A percentile compares a stretch with the other conserved stretches of the same genome.
phyloP scores from a whole-genome alignment of 1,140 invertebrate genomes.

The Anoplophora glabripennis region DNA sequence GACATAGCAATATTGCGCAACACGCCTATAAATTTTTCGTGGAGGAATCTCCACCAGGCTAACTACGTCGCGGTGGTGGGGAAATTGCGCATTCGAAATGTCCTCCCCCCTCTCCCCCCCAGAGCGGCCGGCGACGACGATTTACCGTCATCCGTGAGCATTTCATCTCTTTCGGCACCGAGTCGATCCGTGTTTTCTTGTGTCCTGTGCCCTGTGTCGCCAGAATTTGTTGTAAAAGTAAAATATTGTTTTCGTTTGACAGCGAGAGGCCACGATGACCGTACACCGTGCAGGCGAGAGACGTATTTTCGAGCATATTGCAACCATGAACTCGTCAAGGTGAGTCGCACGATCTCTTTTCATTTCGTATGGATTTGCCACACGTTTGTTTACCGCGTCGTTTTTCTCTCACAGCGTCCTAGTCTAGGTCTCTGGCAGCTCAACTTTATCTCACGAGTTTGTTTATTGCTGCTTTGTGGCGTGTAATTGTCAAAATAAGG shows the following conservation, averaged over 20 bases:
- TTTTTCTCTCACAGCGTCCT: no score
- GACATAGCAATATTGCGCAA: conserved; percentile 36
- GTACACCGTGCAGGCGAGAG: not conserved
- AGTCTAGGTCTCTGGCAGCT: no score
- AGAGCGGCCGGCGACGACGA: conserved; percentile 23
- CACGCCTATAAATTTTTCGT: conserved; percentile 36
- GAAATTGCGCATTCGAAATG: conserved; percentile 44
- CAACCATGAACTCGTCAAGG: conserved; percentile 20
- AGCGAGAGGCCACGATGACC: not conserved
- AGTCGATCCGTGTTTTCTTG: no score
- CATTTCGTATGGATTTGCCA: not conserved
- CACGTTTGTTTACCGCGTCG: not conserved
- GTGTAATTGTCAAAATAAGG: no score
- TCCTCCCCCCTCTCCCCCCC: conserved; percentile 26
- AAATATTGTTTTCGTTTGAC: not conserved
- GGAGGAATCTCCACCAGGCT: conserved; percentile 31
- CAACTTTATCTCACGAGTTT: no score
- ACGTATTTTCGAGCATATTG: conserved; percentile 1
- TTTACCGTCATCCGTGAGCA: conserved; percentile 32
- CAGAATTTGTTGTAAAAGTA: no score
- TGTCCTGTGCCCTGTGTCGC: no score
- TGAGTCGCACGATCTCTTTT: conserved; percentile 5
- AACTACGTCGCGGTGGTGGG: conserved; percentile 29
- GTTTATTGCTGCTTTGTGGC: no score
- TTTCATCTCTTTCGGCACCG: conserved; percentile 31